These are phyloP conservation scores for Dolomedes plantarius DNA, from an alignment of 2,888 invertebrate genomes.

Conservation along the genomic window DNA sequence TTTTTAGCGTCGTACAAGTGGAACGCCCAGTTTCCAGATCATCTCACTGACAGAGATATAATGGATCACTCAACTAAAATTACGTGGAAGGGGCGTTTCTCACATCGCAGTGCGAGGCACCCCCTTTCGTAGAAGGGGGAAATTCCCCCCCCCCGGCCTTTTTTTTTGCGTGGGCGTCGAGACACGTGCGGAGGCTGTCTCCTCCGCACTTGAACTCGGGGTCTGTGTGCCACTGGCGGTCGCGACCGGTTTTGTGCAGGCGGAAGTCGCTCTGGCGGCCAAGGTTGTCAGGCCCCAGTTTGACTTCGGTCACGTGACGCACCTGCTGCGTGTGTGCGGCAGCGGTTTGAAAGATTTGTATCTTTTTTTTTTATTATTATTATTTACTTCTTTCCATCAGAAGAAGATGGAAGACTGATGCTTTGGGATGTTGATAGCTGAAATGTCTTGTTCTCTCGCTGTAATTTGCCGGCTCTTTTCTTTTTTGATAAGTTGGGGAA, in stretches of 20 bases:
- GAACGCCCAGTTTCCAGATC: too few species aligned
- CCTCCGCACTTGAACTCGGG: constrained; percentile 3
- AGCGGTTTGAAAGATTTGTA: too few species aligned
- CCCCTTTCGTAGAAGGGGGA: not conserved
- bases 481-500: too few species aligned
- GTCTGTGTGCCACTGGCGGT: constrained; percentile 11
- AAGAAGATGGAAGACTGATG: too few species aligned
- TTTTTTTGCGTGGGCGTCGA: not conserved
- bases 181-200: constrained; percentile 10
- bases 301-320: not conserved
- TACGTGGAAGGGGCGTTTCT: not conserved
- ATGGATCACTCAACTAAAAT: too few species aligned
- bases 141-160: not conserved
- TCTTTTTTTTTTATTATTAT: too few species aligned
- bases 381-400: too few species aligned
- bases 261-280: not conserved
- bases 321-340: not conserved
- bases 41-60: too few species aligned
- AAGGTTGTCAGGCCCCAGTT: not conserved
- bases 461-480: too few species aligned
- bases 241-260: not conserved
- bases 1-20: too few species aligned
- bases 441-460: too few species aligned
- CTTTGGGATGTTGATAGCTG: too few species aligned
- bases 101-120: not conserved